Base-by-base conservation (phyloP, 2,888 invertebrate genomes). In the Agonopterix alstromeriana region DNA sequence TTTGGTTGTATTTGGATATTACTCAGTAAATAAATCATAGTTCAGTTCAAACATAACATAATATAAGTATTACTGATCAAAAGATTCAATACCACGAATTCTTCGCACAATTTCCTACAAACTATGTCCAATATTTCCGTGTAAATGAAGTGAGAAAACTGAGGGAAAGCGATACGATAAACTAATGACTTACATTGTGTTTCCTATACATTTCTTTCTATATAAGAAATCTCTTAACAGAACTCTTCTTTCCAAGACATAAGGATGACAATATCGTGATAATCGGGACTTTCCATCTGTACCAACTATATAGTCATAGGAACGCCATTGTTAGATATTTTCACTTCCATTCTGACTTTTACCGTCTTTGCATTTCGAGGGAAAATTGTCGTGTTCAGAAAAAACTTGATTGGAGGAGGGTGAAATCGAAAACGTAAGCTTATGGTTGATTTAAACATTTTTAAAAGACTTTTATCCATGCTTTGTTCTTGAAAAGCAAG, bases 331-430 rank as follows among this genome's bases (percentile, higher is more conserved):
- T 44, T 42, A 42, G 36, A 43, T 9, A 46, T 53, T 56, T 50
- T 55, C 56, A 45, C 44, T 42, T 50, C 49, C 59, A 62, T 56
- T 49, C 57, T 42, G 50, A 54, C 54, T 61, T 58, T 55, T 58
- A 51, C 58, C 57, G 60, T 57, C 54, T 43, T 50, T 52, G 51
- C 42, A 47, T 58, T 53, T 48, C 50, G 45, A 54, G 53, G 51
- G 51, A 54, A 55, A 57, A 52, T 49, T 27, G 27, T 27, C 27
- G 27, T 27, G 27, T 5, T 45, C 45, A 35, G 27, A 44, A 10
- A 27, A 44, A 41, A 41, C 41, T 41, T 10, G 41, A 12, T 41
- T 12, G 10, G 41, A 11, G 12, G 41, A 41, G 11, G 10, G 10
- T 7, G 10, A 41, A 41, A 41, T 41, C 41, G 10, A 27, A 27